Evolutionary conservation across 1,140 invertebrate species (phyloP).

Genomic region (Drosophila prosaltans): DNA sequence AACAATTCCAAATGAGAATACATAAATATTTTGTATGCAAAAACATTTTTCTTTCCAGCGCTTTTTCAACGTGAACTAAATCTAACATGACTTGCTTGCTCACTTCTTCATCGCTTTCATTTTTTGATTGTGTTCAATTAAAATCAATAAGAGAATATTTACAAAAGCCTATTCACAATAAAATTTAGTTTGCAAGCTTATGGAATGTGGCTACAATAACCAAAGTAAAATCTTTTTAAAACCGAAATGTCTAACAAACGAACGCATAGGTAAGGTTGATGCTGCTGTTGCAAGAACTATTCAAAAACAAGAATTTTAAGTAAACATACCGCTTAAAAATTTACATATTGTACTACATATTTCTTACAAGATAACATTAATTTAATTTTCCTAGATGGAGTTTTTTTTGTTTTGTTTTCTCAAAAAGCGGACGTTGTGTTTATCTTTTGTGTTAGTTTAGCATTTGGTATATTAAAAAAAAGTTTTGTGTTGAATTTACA

Average conservation of each 20-base stretch:
- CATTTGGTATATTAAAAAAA: slow-evolving; percentile 4
- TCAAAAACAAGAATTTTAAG: neutral
- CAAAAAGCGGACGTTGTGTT: slow-evolving; percentile 76
- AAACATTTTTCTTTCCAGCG: slow-evolving; percentile 52
- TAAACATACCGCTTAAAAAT: neutral
- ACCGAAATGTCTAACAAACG: neutral
- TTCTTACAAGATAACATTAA: slow-evolving; percentile 3
- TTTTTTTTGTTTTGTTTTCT: slow-evolving; percentile 35
- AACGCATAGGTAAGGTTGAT: neutral
- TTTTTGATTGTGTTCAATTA: slow-evolving; percentile 9
- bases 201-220: neutral
- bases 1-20: slow-evolving; percentile 58
- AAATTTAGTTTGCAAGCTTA: slow-evolving; percentile 22
- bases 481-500: slow-evolving; percentile 57
- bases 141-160: slow-evolving; percentile 5
- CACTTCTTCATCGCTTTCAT: slow-evolving; percentile 16
- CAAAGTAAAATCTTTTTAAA: neutral
- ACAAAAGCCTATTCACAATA: slow-evolving; percentile 6
- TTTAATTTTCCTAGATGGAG: slow-evolving; percentile 12
- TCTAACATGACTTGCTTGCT: slow-evolving; percentile 17
- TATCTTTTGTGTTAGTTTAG: slow-evolving; percentile 27
- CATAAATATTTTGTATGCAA: slow-evolving; percentile 48
- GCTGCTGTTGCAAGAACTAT: neutral
- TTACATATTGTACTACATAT: slow-evolving; percentile 21
- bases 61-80: slow-evolving; percentile 6